Conservation (phyloP, 2,888 invertebrate genomes). For the Dolichomitus sp. region DNA sequence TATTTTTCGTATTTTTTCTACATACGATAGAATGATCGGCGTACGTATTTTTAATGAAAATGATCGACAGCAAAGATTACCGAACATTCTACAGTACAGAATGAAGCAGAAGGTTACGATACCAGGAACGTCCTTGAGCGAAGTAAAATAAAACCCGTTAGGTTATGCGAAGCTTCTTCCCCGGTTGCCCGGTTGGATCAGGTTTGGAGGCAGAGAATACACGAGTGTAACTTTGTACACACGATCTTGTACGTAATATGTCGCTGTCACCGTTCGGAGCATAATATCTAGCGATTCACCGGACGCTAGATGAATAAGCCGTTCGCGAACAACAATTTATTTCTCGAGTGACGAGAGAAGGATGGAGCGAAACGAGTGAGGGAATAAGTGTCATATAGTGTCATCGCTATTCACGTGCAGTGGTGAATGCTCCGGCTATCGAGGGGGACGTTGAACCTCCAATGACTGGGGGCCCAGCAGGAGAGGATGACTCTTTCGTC, state of each 20-base stretch:
- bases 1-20: too few relatives aligned
- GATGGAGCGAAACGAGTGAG: slow-evolving; percentile 17
- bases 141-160: slow-evolving; percentile 55
- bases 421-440: slow-evolving; percentile 30
- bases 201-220: slow-evolving; percentile 32
- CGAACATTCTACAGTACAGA: not conserved
- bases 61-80: not conserved
- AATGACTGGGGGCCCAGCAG: slow-evolving; percentile 32
- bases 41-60: not conserved
- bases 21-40: too few relatives aligned
- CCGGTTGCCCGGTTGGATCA: slow-evolving; percentile 38
- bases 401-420: slow-evolving; percentile 33
- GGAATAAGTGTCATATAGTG: slow-evolving; percentile 19
- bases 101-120: slow-evolving; percentile 1
- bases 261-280: not conserved
- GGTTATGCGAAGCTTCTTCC: slow-evolving; percentile 43
- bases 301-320: not conserved
- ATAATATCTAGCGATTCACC: slow-evolving; percentile 23
- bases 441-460: slow-evolving; percentile 52
- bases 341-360: slow-evolving; percentile 3
- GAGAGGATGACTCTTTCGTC: slow-evolving; percentile 40
- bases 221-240: not conserved
- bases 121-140: slow-evolving; percentile 39
- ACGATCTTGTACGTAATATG: slow-evolving; percentile 27
- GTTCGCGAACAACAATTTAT: slow-evolving; percentile 36